Conservation (phyloP, 1,140 invertebrate species). For the Reticulitermes speratus region DNA sequence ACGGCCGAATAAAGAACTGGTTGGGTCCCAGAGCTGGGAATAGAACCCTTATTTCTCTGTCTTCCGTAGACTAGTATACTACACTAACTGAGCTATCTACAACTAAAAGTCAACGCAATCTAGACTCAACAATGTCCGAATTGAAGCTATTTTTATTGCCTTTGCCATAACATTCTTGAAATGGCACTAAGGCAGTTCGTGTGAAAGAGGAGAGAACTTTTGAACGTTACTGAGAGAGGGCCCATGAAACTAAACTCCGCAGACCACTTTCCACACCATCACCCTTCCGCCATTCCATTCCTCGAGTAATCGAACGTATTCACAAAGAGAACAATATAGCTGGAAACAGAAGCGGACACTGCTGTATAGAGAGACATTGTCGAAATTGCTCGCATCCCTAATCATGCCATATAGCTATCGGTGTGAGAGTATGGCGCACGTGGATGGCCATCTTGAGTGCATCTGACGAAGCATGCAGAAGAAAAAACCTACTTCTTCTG, state of each 20-base stretch:
- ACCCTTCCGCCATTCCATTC: neutral
- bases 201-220: neutral
- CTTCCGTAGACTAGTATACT: too few species aligned
- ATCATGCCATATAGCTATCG: neutral
- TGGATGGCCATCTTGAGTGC: neutral
- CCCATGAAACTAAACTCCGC: neutral
- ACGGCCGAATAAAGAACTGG: too few species aligned
- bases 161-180: constrained; percentile 1
- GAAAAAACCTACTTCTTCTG: too few species aligned
- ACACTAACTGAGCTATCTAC: too few species aligned
- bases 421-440: neutral
- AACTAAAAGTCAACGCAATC: neutral
- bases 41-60: too few species aligned
- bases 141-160: neutral
- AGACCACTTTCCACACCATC: constrained; percentile 9
- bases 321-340: neutral
- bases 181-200: neutral
- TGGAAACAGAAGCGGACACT: too few species aligned
- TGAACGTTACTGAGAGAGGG: neutral
- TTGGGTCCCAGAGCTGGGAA: too few species aligned
- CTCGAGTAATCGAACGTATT: neutral
- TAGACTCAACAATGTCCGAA: neutral
- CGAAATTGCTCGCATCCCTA: neutral
- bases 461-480: neutral
- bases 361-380: neutral